Evolutionary conservation across 1,140 invertebrate species (phyloP), one percentile per base, ranked within the genome.

Genomic region (Tetramorium alpestre): DNA sequence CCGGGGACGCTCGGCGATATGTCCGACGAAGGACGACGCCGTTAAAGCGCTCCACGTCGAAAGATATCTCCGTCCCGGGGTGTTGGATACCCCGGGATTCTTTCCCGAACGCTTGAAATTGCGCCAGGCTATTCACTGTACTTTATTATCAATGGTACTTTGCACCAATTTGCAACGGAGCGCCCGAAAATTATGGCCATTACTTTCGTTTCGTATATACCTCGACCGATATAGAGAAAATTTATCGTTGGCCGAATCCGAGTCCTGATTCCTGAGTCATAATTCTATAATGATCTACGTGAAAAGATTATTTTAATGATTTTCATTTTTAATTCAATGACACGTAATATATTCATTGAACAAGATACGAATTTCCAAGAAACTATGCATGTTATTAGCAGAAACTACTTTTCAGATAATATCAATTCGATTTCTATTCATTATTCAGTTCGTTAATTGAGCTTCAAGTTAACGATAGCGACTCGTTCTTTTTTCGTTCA

Each of bases 1-100:
- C 41, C 54, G 38, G 67, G 28, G 80, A 84, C n/a, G 80, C 4
- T 47, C 51, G 49, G 64, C 62, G 49, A 82, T 82, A 82, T 82
- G 65, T 82, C 51, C 51, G 65, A 33, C 38, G 13, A 69, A 58
- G 65, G 49, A 81, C 47, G 78, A 11, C 22, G 33, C 51, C 41
- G 25, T 58, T 82, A 82, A 44, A 82, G 11, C 51, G 78, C 60
- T 67, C 60, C 16, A 33, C 38, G 65, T 58, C 65, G 44, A 58
- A 60, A 47, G 25, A 82, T 73, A 72, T 58, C 33, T 28, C 33
- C 28, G 41, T 47, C 8, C 25, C 6, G 25, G 18, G 38, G 6
- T 77, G 41, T 47, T 13, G 41, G 41, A 77, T 47, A 44, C 10
- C 33, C 3, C n/a, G 49, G 51, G 51, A 65, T 47, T 78, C 25